Evolutionary conservation across 2,797 vertebrate species (phyloP), one percentile per base, ranked within the genome.

Genomic region (Acropternis orthonyx): DNA sequence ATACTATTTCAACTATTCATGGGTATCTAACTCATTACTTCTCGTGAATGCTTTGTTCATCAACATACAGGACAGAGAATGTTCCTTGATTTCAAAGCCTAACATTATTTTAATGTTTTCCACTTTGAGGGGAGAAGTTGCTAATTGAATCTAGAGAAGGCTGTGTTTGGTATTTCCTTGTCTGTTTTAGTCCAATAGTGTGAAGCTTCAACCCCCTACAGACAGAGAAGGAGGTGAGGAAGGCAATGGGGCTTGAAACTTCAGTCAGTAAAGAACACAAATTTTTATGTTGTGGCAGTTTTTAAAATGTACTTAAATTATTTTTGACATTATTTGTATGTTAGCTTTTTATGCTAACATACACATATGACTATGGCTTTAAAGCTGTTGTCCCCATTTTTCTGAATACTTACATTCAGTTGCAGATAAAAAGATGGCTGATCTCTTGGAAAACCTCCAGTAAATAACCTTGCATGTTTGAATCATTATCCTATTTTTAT

Each of bases 311-410:
- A 34, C 46, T 87, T 83, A 66, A 79, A 77, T 66, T 94, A 49
- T 58, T 82, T 26, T 17, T 78, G 63, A 49, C 83, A 36, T 72
- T 95, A 59, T 93, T 96, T 93, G n/a, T n/a, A n/a, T 93, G 22
- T 93, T 56, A 96, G 71, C 7, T 73, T 85, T 79, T 96, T 92
- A 65, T 90, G 65, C 89, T 94, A 88, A 88, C 34, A 76, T 92
- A 44, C n/a, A 83, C 49, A 77, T 76, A 62, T 73, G 77, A 93
- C 85, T 75, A 46, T 71, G 79, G 32, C 78, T 88, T 95, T 55
- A 94, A 98, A 95, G 68, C 88, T 65, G 72, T 96, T 96, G 62
- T 85, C 44, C 83, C 36, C 4, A 54, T 75, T 74, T 94, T 85
- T 97, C 63, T 90, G 67, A 96, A 84, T 37, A 61, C 46, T 85